These are phyloP conservation scores for Hyposmocoma kahamanoa DNA, from an alignment of 1,140 invertebrate species.

Conservation along the genomic window DNA sequence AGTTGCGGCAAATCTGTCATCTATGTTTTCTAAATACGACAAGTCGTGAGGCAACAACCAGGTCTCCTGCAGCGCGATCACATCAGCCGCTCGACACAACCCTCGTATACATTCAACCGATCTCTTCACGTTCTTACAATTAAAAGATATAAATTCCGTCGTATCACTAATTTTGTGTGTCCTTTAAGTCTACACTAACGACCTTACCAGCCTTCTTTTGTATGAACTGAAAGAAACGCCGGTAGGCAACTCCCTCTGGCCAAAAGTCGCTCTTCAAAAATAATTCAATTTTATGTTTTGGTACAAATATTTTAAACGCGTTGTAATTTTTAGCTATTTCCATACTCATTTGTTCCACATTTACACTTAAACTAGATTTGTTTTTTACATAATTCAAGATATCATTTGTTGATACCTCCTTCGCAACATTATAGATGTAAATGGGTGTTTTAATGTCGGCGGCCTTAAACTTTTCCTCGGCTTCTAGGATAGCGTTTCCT, in stretches of 20 bases:
- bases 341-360: slow-evolving; percentile 3
- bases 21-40: neutral
- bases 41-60: slow-evolving; percentile 4
- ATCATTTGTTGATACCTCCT: slow-evolving; percentile 1
- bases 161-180: neutral
- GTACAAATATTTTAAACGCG: slow-evolving; percentile 6
- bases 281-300: neutral
- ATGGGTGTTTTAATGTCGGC: neutral
- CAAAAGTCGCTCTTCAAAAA: neutral
- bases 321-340: slow-evolving; percentile 3
- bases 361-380: neutral
- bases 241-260: slow-evolving; percentile 1
- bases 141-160: neutral
- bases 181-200: neutral
- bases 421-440: slow-evolving; percentile 9
- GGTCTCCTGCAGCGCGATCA: slow-evolving; percentile 4
- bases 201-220: neutral
- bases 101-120: neutral
- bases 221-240: neutral
- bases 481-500: neutral
- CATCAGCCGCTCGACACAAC: neutral
- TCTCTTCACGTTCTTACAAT: neutral
- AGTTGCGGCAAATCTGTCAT: neutral
- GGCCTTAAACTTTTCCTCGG: slow-evolving; percentile 3
- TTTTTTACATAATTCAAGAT: slow-evolving; percentile 1